Conservation (phyloP, 2,113 vertebrate genomes). For the Mobula hypostoma region DNA sequence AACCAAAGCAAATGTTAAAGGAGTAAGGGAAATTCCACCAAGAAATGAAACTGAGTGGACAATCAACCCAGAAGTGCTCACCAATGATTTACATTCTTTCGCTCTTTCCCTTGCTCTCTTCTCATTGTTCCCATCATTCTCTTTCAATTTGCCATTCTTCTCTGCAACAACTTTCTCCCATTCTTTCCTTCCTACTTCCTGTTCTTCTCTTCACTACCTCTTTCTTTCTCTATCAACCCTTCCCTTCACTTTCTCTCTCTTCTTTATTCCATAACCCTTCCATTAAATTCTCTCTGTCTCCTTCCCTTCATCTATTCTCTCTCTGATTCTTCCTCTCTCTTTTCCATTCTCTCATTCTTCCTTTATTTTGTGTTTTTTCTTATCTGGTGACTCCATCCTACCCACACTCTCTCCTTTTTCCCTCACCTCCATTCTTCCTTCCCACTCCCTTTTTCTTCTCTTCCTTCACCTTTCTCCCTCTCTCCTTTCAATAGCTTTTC, state of each 20-base stretch:
- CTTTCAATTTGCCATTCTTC: conserved; percentile 38
- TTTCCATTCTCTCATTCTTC: too few relatives aligned
- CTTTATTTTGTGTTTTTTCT: too few relatives aligned
- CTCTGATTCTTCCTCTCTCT: too few relatives aligned
- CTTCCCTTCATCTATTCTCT: too few relatives aligned
- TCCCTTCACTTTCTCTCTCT: neutral
- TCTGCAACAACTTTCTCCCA: neutral
- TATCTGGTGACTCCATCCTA: conserved; percentile 41
- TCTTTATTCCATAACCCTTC: conserved; percentile 42
- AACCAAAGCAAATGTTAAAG: too few relatives aligned
- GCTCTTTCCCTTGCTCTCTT: conserved; percentile 38
- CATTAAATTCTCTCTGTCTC: neutral
- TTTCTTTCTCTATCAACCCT: neutral
- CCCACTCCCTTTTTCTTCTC: conserved; percentile 44
- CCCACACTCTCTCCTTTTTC: conserved; percentile 46
- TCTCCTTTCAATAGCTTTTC: conserved; percentile 36
- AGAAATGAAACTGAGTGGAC: too few relatives aligned
- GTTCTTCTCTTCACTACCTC: neutral
- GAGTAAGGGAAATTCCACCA: too few relatives aligned
- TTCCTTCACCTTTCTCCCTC: conserved; percentile 38
- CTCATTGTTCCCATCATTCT: neutral
- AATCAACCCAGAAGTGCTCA: neutral
- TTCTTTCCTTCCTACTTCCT: neutral
- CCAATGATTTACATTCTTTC: neutral
- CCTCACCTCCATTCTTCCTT: neutral